phyloP scores from a whole-genome alignment of 2,888 invertebrate genomes.

The Pocota personata region DNA sequence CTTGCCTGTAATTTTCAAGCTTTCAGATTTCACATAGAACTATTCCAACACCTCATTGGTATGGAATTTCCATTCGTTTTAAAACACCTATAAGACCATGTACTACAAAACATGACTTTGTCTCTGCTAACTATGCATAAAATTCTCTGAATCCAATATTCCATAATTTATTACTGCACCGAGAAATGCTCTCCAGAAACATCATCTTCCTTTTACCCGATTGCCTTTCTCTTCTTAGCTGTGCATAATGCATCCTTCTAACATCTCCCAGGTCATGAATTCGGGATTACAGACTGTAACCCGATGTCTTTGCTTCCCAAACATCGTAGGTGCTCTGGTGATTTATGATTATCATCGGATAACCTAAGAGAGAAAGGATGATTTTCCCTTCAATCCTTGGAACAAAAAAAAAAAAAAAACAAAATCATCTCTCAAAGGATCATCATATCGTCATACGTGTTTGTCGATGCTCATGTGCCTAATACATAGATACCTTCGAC shows the following conservation, averaged over 20 bases:
- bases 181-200: background rate
- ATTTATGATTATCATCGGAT: slow-evolving; percentile 21
- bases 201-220: background rate
- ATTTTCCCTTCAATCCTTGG: background rate
- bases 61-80: background rate
- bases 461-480: background rate
- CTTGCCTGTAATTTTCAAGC: background rate
- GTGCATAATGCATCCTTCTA: background rate
- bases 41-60: too few relatives aligned
- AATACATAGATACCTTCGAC: background rate
- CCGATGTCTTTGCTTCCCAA: background rate
- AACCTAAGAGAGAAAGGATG: background rate
- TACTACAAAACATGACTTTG: background rate
- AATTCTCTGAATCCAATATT: slow-evolving; percentile 41
- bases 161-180: slow-evolving; percentile 42
- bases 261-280: slow-evolving; percentile 10
- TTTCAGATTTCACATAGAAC: too few relatives aligned
- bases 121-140: slow-evolving; percentile 12
- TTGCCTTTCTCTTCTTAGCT: background rate
- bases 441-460: background rate
- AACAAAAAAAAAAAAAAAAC: too few relatives aligned
- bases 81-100: background rate
- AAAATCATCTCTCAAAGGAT: slow-evolving; percentile 23
- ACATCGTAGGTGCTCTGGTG: slow-evolving; percentile 15
- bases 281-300: slow-evolving; percentile 20